These are phyloP conservation scores for Leptinotarsa lineolata DNA, from an alignment of 1,140 invertebrate species.

Conservation along the genomic window DNA sequence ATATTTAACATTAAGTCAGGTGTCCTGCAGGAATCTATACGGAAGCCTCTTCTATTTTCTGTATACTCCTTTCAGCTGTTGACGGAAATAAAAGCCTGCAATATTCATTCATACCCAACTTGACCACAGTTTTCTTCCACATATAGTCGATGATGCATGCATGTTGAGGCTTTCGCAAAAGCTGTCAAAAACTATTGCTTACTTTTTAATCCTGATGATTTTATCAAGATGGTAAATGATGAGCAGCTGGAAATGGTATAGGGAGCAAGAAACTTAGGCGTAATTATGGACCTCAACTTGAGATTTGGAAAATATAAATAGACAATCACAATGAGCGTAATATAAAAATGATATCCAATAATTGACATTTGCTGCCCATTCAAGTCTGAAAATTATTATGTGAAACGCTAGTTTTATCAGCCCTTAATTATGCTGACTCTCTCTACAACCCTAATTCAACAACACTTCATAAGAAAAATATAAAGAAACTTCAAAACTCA, in stretches of 20 bases:
- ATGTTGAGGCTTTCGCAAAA: too few species aligned
- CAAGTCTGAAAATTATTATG: not conserved
- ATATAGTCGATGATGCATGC: too few species aligned
- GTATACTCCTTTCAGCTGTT: too few species aligned
- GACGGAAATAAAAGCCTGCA: too few species aligned
- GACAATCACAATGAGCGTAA: not conserved
- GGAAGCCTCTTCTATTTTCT: too few species aligned
- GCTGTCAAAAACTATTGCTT: too few species aligned
- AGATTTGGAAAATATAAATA: slow-evolving; percentile 5
- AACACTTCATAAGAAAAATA: not conserved
- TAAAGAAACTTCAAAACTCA: slow-evolving; percentile 4
- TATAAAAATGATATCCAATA: slow-evolving; percentile 7
- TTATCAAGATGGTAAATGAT: slow-evolving; percentile 4
- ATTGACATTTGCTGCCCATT: not conserved
- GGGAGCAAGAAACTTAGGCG: slow-evolving; percentile 2
- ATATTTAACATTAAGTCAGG: too few species aligned
- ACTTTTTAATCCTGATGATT: not conserved
- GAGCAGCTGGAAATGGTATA: slow-evolving; percentile 1
- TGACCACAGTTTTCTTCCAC: too few species aligned
- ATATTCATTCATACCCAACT: too few species aligned
- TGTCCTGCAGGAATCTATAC: too few species aligned
- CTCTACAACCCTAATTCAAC: not conserved
- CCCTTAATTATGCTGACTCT: slow-evolving; percentile 3
- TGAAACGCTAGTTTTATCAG: not conserved
- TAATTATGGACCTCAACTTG: slow-evolving; percentile 9